phyloP scores from a whole-genome alignment of 30 jellyfish, hydroid and myxozoan species.

The Hydractinia symbiolongicarpus region DNA sequence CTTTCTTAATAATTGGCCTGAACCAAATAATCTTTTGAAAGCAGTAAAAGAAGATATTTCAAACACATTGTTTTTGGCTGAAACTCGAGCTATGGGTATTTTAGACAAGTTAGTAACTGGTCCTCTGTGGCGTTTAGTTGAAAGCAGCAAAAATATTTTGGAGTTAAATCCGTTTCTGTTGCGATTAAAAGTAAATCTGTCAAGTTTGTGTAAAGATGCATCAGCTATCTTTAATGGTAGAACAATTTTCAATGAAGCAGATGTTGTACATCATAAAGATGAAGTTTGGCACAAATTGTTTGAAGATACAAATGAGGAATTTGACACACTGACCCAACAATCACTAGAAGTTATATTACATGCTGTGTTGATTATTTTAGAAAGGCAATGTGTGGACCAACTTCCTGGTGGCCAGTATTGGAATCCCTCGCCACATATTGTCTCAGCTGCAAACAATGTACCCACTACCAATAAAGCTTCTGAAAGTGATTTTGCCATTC shows the following conservation, averaged over 20 bases:
- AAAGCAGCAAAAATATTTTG: not conserved
- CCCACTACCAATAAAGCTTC: constrained; percentile 43
- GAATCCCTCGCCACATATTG: too few species aligned
- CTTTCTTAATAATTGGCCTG: constrained; percentile 6
- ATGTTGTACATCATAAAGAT: constrained; percentile 5
- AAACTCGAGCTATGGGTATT: constrained; percentile 19
- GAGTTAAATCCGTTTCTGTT: constrained; percentile 19
- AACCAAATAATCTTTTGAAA: constrained; percentile 3
- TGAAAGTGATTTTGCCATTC: constrained; percentile 41
- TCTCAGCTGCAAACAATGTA: too few species aligned
- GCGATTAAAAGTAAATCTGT: not conserved
- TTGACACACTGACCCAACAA: constrained; percentile 34
- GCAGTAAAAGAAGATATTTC: constrained; percentile 34
- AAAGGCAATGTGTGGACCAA: constrained; percentile 56
- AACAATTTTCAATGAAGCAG: not conserved
- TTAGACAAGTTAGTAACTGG: constrained; percentile 15
- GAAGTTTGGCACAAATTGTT: constrained; percentile 19
- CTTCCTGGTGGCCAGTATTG: constrained; percentile 54
- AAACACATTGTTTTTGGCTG: constrained; percentile 18
- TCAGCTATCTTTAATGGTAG: not conserved
- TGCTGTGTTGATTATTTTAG: constrained; percentile 26
- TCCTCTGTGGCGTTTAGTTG: constrained; percentile 20
- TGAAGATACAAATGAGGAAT: constrained; percentile 25
- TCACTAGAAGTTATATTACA: constrained; percentile 22
- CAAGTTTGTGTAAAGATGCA: not conserved